phyloP scores from a whole-genome alignment of 2,888 invertebrate species.

The Andrena haemorrhoa region DNA sequence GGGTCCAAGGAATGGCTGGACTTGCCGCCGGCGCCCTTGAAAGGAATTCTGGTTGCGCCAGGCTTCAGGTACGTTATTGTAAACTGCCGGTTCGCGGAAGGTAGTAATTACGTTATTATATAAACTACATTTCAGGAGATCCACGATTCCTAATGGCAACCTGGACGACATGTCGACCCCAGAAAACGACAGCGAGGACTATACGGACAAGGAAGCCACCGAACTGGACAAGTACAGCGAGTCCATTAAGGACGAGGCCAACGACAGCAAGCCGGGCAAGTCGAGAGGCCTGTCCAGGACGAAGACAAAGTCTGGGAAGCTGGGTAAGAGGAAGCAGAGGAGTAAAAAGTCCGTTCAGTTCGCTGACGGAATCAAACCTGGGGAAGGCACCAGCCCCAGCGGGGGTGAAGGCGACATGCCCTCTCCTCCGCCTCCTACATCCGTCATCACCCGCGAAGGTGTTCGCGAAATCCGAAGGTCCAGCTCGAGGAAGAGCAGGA shows the following conservation, averaged over 20 bases:
- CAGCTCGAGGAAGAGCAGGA: slow-evolving; percentile 84
- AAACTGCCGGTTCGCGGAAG: background rate
- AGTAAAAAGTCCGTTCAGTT: slow-evolving; percentile 86
- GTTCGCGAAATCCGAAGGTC: slow-evolving; percentile 76
- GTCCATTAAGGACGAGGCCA: slow-evolving; percentile 46
- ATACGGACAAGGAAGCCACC: slow-evolving; percentile 53
- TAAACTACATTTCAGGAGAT: slow-evolving; percentile 79
- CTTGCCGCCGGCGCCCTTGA: slow-evolving; percentile 85
- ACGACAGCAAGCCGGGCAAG: slow-evolving; percentile 42
- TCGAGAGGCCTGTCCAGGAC: slow-evolving; percentile 35
- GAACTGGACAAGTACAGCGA: slow-evolving; percentile 68
- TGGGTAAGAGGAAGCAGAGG: slow-evolving; percentile 53
- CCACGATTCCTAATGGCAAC: slow-evolving; percentile 77
- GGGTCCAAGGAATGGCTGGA: slow-evolving; percentile 68
- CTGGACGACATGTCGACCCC: slow-evolving; percentile 67
- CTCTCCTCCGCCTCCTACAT: slow-evolving; percentile 87
- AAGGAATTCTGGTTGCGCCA: slow-evolving; percentile 87
- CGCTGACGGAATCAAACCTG: slow-evolving; percentile 88
- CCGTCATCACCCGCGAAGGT: slow-evolving; percentile 55
- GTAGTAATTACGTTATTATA: background rate
- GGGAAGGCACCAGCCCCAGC: slow-evolving; percentile 87
- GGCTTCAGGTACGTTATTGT: slow-evolving; percentile 84
- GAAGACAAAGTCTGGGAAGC: slow-evolving; percentile 39
- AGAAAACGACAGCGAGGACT: slow-evolving; percentile 69
- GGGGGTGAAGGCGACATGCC: slow-evolving; percentile 87